Conservation (phyloP, 2,797 vertebrate genomes). For the Etheostoma perlongum region DNA sequence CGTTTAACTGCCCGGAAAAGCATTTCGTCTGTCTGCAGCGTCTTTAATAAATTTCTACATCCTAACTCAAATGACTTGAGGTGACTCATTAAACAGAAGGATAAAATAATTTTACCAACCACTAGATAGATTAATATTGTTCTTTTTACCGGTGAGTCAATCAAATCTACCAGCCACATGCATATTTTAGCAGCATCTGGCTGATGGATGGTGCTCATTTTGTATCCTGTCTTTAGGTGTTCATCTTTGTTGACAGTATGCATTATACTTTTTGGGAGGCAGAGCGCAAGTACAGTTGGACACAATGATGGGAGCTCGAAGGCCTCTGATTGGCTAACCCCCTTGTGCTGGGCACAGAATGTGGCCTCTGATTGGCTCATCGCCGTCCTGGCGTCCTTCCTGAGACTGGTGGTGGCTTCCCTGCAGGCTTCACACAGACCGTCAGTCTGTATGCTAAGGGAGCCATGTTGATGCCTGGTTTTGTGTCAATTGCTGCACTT, state of each 20-base stretch:
- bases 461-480: constrained; percentile 83
- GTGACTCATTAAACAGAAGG: too few relatives aligned
- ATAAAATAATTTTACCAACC: too few relatives aligned
- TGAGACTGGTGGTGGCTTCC: constrained; percentile 62
- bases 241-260: constrained; percentile 40
- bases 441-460: constrained; percentile 66
- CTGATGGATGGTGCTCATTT: too few relatives aligned
- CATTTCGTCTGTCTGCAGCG: too few relatives aligned
- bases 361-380: constrained; percentile 74
- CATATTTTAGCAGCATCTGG: too few relatives aligned
- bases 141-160: too few relatives aligned
- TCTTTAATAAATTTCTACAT: too few relatives aligned
- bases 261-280: constrained; percentile 40
- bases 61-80: too few relatives aligned
- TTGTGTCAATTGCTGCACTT: constrained; percentile 61
- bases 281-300: constrained; percentile 47
- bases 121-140: too few relatives aligned
- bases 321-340: constrained; percentile 70
- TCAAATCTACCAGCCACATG: too few relatives aligned
- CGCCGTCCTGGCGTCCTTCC: constrained; percentile 60
- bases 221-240: not conserved
- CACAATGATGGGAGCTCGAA: constrained; percentile 73
- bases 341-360: constrained; percentile 49
- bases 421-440: constrained; percentile 63
- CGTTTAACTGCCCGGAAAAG: too few relatives aligned